Evolutionary conservation across 1,140 invertebrate genomes (phyloP).

Genomic region (Drosophila lacertosa): DNA sequence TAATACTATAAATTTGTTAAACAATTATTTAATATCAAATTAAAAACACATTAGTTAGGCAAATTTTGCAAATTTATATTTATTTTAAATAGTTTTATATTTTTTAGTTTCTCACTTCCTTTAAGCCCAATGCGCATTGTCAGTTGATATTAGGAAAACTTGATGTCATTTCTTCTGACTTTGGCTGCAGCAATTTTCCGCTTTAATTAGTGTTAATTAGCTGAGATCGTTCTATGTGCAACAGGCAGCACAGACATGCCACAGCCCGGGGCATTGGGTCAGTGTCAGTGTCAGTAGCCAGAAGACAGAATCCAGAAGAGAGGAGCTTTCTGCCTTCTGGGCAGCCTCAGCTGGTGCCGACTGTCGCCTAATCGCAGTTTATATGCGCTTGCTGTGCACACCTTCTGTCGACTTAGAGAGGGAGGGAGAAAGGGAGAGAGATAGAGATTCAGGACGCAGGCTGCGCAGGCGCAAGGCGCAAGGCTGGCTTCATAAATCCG

Average conservation of each 20-base stretch:
- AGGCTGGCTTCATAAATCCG: constrained; percentile 74
- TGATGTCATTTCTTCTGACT: background rate
- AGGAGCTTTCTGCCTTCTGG: constrained; percentile 32
- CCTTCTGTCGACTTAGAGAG: constrained; percentile 61
- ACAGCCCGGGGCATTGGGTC: constrained; percentile 52
- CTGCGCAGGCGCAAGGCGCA: constrained; percentile 71
- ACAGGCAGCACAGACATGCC: background rate
- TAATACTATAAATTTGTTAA: no score
- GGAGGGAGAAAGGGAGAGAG: background rate
- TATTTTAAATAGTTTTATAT: no score
- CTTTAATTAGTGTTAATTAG: background rate
- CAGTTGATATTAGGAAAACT: background rate
- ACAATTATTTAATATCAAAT: no score
- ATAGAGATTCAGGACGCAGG: constrained; percentile 10
- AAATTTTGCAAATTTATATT: no score
- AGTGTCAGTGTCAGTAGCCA: constrained; percentile 31
- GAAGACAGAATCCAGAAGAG: no score
- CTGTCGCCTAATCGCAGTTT: constrained; percentile 83
- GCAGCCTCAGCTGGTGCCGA: constrained; percentile 40
- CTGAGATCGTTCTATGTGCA: background rate
- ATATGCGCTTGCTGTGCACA: constrained; percentile 74
- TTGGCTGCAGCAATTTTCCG: background rate
- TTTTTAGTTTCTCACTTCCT: background rate
- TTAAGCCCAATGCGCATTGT: background rate
- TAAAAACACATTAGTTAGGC: no score